phyloP scores from a whole-genome alignment of 2,797 vertebrate species.

The Eulemur coronatus region DNA sequence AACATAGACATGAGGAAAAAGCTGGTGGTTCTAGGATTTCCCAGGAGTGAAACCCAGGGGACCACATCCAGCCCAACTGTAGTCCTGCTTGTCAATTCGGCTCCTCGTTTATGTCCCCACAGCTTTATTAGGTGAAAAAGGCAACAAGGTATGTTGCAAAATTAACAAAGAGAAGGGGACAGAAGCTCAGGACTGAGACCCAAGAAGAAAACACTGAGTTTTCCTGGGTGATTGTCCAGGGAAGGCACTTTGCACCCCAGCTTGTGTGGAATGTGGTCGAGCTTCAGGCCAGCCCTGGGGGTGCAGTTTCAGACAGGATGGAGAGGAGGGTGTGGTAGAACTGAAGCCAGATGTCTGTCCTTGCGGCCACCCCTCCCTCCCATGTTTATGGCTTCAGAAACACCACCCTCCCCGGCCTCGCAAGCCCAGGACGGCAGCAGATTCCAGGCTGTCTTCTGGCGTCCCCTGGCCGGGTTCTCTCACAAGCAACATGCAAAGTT shows the following conservation, averaged over 20 bases:
- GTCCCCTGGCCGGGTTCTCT: not conserved
- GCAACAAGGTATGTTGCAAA: not conserved
- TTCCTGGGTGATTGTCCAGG: not conserved
- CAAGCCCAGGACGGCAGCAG: not conserved
- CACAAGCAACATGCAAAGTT: not conserved
- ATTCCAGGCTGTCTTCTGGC: not conserved
- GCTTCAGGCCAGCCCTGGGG: constrained; percentile 36
- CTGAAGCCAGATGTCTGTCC: constrained; percentile 46
- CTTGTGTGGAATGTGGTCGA: not conserved
- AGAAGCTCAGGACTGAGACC: not conserved
- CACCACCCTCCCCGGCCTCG: not conserved
- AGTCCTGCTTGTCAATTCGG: not conserved
- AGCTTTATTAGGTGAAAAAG: not conserved
- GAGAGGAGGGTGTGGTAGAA: constrained; percentile 60
- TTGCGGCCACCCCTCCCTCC: not conserved
- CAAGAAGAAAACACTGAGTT: not conserved
- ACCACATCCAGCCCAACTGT: not conserved
- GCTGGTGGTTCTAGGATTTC: not conserved
- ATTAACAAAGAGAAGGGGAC: not conserved
- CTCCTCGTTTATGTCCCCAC: not conserved
- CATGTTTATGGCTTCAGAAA: constrained; percentile 18
- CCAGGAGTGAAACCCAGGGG: not conserved
- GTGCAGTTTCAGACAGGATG: constrained; percentile 66
- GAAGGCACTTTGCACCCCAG: not conserved
- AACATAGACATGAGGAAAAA: not conserved